Evolutionary conservation across 2,797 vertebrate genomes (phyloP), one percentile per base, ranked within the genome.

Genomic region (Champsocephalus esox): DNA sequence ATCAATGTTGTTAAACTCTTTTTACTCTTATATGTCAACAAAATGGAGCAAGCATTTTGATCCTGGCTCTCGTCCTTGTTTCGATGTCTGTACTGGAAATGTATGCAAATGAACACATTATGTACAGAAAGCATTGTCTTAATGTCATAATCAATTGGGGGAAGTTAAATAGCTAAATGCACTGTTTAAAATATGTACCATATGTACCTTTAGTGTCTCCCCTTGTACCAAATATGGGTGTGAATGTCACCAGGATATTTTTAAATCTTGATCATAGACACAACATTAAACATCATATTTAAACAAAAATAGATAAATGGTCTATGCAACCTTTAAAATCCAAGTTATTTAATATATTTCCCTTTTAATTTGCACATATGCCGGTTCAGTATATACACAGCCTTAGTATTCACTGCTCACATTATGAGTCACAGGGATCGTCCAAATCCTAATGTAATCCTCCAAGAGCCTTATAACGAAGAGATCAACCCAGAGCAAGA

Each of bases 401-500:
- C 60, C 9, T 21, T 75, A 82, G 57, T 69, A 76, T 81, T 86
- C 48, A 71, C 92, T 88, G 91, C 93, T 95, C 92, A 94, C 94
- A 94, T 79, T 86, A 88, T 81, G 89, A 91, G 77, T 93, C 85
- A 85, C 90, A 93, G 90, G 93, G 90, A 94, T 93, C 81, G 76
- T 88, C 91, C 89, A 93, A 94, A 95, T 94, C 91, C 91, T 73
- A 88, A 86, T 93, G 88, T 92, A 96, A 90, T 94, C 93, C 94
- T 89, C 73, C 88, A 77, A 87, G 76, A 92, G 89, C 88, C 90
- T 89, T 75, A 88, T 95, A 96, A 96, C 95, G 89, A 96, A 95
- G 92, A 94, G 94, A 96, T 96, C 95, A 95, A 93, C 94, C 92
- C 92, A 76, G 93, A 92, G 88, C 85, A 94, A 94, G 94, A 92